phyloP scores from a whole-genome alignment of 2,113 vertebrate genomes.

The Noctilio leporinus region DNA sequence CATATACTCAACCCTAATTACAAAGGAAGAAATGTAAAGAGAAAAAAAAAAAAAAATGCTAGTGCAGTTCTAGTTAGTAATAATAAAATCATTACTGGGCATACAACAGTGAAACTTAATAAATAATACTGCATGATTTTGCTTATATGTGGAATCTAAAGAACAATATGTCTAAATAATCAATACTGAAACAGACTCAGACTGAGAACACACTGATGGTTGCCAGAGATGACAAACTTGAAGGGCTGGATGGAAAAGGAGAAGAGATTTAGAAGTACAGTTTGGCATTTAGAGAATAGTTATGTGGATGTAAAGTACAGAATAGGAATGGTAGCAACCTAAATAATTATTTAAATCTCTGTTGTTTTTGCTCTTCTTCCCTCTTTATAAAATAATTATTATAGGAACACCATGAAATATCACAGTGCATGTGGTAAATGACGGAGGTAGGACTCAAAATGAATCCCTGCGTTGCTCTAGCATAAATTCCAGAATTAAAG shows the following conservation, averaged over 20 bases:
- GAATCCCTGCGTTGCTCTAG: background rate
- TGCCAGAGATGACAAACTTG: background rate
- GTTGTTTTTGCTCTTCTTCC: background rate
- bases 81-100: background rate
- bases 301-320: background rate
- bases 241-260: background rate
- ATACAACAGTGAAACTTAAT: background rate
- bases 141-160: background rate
- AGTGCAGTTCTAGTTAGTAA: background rate
- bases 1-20: background rate
- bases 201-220: no score
- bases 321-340: background rate
- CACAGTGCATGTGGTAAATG: background rate
- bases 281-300: background rate
- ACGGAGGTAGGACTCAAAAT: background rate
- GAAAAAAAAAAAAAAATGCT: background rate
- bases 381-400: background rate
- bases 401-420: background rate
- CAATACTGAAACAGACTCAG: no score
- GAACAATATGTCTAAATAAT: background rate
- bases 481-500: background rate
- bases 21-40: rapidly evolving
- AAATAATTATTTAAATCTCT: background rate
- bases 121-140: background rate
- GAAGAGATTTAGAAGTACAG: background rate